Conservation (phyloP, 2,113 vertebrate species). For the Chionomys nivalis region DNA sequence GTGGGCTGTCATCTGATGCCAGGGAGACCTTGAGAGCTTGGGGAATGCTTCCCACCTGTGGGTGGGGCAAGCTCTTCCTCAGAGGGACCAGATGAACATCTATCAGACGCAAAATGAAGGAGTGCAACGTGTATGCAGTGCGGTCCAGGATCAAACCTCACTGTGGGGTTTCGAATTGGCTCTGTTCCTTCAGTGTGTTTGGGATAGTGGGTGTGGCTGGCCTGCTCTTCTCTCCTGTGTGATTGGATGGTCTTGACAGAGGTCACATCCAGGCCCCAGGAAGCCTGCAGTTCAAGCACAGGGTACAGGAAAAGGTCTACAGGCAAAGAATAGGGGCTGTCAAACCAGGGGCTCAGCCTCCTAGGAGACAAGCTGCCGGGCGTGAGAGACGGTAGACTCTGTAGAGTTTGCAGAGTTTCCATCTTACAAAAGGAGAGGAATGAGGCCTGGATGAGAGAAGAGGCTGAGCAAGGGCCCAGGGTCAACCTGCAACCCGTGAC, state of each 20-base stretch:
- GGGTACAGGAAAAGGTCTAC: accelerated
- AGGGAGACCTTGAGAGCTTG: accelerated
- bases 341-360: too few species aligned
- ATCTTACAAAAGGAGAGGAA: neutral
- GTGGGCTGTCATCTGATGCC: accelerated
- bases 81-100: accelerated
- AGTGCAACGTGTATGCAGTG: too few species aligned
- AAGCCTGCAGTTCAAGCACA: accelerated
- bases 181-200: too few species aligned
- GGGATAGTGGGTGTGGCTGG: neutral
- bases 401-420: neutral
- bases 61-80: neutral
- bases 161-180: neutral
- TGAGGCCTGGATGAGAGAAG: accelerated
- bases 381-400: too few species aligned
- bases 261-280: accelerated
- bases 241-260: accelerated
- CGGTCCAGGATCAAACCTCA: neutral
- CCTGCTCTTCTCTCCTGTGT: neutral
- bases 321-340: too few species aligned
- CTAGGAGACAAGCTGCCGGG: neutral
- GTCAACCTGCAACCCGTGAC: neutral
- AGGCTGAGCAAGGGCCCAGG: neutral
- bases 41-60: accelerated
- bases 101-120: accelerated